These are phyloP conservation scores for Cremastinae sp. DNA, from an alignment of 2,888 invertebrate genomes.

Conservation along the genomic window DNA sequence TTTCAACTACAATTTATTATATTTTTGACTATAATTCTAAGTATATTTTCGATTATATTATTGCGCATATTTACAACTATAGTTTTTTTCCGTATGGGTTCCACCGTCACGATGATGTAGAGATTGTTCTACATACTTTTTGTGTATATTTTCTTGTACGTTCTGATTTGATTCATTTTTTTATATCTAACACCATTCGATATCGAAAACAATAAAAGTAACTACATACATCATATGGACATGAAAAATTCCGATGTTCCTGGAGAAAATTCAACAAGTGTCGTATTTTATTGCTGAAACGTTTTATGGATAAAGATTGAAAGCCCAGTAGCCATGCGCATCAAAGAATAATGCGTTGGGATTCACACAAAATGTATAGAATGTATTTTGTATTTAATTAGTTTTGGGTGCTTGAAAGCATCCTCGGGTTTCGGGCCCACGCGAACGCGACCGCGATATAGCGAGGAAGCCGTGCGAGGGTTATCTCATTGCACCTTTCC, in stretches of 20 bases:
- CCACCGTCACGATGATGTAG: no score
- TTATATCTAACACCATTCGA: no score
- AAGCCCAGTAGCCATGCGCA: slow-evolving; percentile 36
- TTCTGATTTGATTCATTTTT: not conserved
- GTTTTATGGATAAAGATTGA: slow-evolving; percentile 40
- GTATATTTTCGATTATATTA: no score
- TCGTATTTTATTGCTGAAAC: slow-evolving; percentile 50
- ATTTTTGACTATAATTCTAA: no score
- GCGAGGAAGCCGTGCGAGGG: slow-evolving; percentile 48
- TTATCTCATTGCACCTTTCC: slow-evolving; percentile 55
- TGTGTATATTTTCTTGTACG: not conserved
- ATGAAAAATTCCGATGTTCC: not conserved
- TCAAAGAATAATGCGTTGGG: slow-evolving; percentile 30
- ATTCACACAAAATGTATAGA: slow-evolving; percentile 20
- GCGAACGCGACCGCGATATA: slow-evolving; percentile 23
- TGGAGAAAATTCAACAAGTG: slow-evolving; percentile 53
- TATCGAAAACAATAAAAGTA: not conserved
- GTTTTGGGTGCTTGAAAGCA: slow-evolving; percentile 60
- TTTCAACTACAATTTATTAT: no score
- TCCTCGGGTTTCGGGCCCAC: slow-evolving; percentile 49
- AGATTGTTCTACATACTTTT: no score
- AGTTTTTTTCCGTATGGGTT: no score
- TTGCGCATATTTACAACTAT: no score
- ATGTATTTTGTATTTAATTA: slow-evolving; percentile 51
- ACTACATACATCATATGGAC: not conserved